Base-by-base conservation (phyloP, 2,113 vertebrate genomes). In the Heliornis fulica region DNA sequence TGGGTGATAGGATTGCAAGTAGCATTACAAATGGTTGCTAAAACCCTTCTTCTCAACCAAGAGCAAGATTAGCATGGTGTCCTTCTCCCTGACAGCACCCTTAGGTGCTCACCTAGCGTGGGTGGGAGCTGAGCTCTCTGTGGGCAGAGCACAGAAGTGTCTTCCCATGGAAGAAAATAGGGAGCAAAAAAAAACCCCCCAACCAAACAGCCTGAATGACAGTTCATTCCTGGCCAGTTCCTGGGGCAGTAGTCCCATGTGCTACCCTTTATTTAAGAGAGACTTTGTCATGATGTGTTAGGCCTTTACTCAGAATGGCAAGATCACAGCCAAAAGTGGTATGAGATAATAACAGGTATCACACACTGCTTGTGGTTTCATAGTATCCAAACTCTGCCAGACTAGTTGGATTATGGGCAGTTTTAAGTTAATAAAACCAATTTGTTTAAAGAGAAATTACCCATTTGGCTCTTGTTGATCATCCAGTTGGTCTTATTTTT, bases 371-470 rank as follows among this genome's bases (percentile, higher is more conserved):
- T 95, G 90, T 91, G 93, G 94, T 91, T 96, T 95, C 79, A 15
- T 83, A 69, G 41, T 60, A 93, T 74, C 53, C 83, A 78, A 85
- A 83, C 70, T 87, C 93, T 95, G 82, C 90, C 92, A 96, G 87
- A 90, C 82, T 92, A 96, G 70, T 78, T 95, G 93, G 87, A 95
- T 93, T 85, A 91, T 56, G 84, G 81, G 38, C 72, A 90, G 94
- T 94, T 95, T 95, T 65, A 94, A 95, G 94, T 94, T 94, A 95
- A 94, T 94, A 96, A 92, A 90, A 89, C 53, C 59, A 70, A 93
- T 94, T 96, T 93, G 72, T 93, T 96, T 97, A 93, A 95, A 91
- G 95, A 97, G 74, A 95, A 95, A 93, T 97, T 94, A 91, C 53
- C 85, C 76, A 91, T 94, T 91, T 95, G 83, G 83, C 88, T 94